Evolutionary conservation across 2,113 vertebrate genomes (phyloP).

Genomic region (Salvator merianae): DNA sequence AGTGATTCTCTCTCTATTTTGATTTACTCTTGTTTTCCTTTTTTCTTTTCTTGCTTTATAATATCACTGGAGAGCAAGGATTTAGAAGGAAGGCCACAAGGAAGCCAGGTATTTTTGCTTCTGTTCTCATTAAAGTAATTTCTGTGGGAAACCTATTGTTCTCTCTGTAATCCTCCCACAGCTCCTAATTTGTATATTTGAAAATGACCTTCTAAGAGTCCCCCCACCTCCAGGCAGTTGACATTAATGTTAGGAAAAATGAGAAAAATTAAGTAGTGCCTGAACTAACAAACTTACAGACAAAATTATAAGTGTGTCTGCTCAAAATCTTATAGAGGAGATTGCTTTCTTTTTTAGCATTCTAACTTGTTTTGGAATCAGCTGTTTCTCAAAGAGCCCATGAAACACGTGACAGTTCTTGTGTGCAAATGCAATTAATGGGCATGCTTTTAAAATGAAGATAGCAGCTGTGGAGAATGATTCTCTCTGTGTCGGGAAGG

Average conservation of each 20-base stretch:
- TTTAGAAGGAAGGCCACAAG: not conserved
- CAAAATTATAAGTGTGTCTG: not conserved
- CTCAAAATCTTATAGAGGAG: not conserved
- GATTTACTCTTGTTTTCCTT: not conserved
- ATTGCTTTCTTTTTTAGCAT: not conserved
- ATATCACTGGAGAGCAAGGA: not conserved
- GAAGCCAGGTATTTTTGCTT: conserved; percentile 6
- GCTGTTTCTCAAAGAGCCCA: not conserved
- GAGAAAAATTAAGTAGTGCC: not conserved
- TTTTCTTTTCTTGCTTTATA: not conserved
- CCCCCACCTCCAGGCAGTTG: not conserved
- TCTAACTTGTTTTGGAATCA: not conserved
- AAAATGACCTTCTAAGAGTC: conserved; percentile 9
- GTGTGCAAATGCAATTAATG: not conserved
- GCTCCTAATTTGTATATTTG: conserved; percentile 27
- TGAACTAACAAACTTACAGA: conserved; percentile 1
- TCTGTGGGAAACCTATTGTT: not conserved
- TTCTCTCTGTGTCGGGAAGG: not conserved
- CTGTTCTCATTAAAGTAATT: conserved; percentile 30
- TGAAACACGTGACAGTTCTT: not conserved
- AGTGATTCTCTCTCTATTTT: not conserved
- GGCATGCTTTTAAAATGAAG: not conserved
- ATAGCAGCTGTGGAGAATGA: not conserved
- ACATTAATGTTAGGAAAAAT: conserved; percentile 1
- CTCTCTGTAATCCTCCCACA: not conserved